Base-by-base conservation (phyloP, 2,888 invertebrate species). In the Ichneumoninae sp. region DNA sequence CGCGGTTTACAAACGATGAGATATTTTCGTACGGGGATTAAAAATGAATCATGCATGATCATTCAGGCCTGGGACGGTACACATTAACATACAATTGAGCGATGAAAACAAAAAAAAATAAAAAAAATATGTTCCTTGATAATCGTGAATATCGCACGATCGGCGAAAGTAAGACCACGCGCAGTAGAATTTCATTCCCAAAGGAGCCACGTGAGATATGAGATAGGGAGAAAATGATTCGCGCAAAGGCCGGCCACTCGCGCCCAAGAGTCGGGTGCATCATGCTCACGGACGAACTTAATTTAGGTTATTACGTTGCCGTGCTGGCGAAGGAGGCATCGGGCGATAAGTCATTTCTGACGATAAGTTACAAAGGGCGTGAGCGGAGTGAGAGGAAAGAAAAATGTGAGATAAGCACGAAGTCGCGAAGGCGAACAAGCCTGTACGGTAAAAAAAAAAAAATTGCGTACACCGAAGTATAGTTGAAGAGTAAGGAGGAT, bases 251-350 rank as follows among this genome's bases (percentile, higher is more conserved):
- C 16, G 30, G 69, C 8, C 19, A 52, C 19, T 30, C 50, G 47
- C 26, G 26, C 19, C 30, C 69, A 33, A 69, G 69, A 30, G 22
- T 50, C 30, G 50, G 50, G 69, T 26, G 50, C 13, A 50, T 52
- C 30, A 36, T 30, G 22, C 52, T 52, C 70, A 70, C 50, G 70
- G 30, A 52, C 70, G 33, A 26, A 86, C 86, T 88, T 86, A 87
- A 90, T 89, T 89, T 87, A 86, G 87, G 80, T 88, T 88, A 87
- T 89, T 89, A 88, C 87, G 70, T 77, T 65, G 86, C 83, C 54
- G 65, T 66, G 40, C 44, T 40, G 22, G 57, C 77, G 66, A 69
- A 75, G 68, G 70, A 60, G 69, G 83, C 85, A 82, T 86, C 85
- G 78, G 85, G 83, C 83, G 81, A 87, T 88, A 90, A 88, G 85